Evolutionary conservation across 1,140 invertebrate species (phyloP).

Genomic region (Trichonephila inaurata): DNA sequence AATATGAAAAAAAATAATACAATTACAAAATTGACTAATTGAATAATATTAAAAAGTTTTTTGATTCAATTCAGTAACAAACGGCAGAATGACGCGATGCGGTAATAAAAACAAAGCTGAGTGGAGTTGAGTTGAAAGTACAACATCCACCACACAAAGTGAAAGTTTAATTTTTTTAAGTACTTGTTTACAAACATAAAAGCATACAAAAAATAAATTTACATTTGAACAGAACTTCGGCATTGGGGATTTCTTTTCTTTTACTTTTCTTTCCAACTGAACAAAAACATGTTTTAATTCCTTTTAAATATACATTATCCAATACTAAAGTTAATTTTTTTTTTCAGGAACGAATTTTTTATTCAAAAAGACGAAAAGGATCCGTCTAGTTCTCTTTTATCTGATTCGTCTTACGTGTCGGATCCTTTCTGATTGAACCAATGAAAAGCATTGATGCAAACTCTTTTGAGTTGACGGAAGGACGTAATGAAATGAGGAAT

Average conservation of each 20-base stretch:
- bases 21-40: too few species aligned
- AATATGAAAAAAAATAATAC: too few species aligned
- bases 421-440: conserved; percentile 14
- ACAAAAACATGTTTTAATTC: not conserved
- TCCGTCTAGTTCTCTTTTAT: not conserved
- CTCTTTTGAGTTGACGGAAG: not conserved
- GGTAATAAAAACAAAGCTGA: too few species aligned
- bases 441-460: not conserved
- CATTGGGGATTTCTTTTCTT: not conserved
- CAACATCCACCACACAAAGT: not conserved
- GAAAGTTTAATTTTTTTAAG: not conserved
- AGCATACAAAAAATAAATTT: not conserved
- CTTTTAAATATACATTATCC: not conserved
- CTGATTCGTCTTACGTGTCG: not conserved
- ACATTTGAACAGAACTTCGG: not conserved
- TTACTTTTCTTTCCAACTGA: not conserved
- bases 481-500: not conserved
- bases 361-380: conserved; percentile 7
- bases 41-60: too few species aligned
- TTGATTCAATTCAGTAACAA: too few species aligned
- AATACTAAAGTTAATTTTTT: not conserved
- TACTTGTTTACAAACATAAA: not conserved
- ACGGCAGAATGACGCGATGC: too few species aligned
- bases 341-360: conserved; percentile 4
- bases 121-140: too few species aligned